Base-by-base conservation (phyloP, 2,888 invertebrate species). In the Eupithecia dodoneata region DNA sequence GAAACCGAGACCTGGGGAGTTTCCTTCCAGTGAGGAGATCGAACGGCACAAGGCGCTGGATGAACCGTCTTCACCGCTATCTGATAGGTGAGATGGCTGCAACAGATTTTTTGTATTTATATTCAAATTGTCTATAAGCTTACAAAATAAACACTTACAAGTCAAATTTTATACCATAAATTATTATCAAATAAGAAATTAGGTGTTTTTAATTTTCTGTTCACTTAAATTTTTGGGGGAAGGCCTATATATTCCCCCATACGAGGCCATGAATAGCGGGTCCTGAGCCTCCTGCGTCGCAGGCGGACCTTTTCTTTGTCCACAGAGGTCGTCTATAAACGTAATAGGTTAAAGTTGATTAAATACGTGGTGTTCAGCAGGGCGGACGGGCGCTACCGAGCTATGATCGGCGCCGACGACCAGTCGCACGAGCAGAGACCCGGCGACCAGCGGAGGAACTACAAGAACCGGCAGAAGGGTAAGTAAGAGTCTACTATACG, bases 1-100 rank as follows among this genome's bases (percentile, higher is more conserved):
- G 5, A 97, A 98, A 88, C 97, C 97, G 0, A 96, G 97, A 80
- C 97, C 98, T 0, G 97, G 96, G 45, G 97, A 98, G 83, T 97
- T 97, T 85, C 97, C 97, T 67, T 97, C 97, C 71, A 97, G 97
- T 69, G 97, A 97, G 86, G 98, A 98, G 88, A 97, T 97, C 52
- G 96, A 96, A 78, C 91, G 95, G 42, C 95, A 96, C 71, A 95
- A 95, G 73, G 90, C 93, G 0, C 78, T 93, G 80, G 94, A 95
- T 76, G 95, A 95, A 73, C 95, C 95, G 0, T 94, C 93, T 0
- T 94, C 94, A 0, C 93, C 94, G 0, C 84, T 94, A 0, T 91
- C 95, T 75, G 95, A 95, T 83, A 95, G 95, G 93, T 95, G 77
- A 81, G 83, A 79, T 4, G n/a, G 41, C 10, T 49, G 6, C 6